Conservation (phyloP, 2,113 vertebrate genomes). For the Grammomys surdaster region DNA sequence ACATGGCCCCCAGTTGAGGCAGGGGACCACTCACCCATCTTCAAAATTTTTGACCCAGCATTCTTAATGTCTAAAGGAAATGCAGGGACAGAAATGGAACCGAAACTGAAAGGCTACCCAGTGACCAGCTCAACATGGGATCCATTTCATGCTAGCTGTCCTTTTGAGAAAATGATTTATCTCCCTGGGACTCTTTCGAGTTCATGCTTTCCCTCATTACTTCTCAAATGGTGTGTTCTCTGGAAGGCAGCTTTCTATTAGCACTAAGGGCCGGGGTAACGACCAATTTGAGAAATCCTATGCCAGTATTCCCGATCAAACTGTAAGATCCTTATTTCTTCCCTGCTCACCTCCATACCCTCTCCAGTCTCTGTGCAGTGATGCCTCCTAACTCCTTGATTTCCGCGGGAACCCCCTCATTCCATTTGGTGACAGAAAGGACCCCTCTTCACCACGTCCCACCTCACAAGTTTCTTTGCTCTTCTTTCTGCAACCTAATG, state of each 20-base stretch:
- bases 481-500: background rate
- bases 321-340: background rate
- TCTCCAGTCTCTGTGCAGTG: background rate
- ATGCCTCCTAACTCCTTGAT: background rate
- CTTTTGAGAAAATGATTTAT: background rate
- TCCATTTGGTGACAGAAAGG: background rate
- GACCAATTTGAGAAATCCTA: background rate
- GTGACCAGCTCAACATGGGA: too few relatives aligned
- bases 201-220: background rate
- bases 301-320: background rate
- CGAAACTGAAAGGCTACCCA: too few relatives aligned
- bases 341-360: background rate
- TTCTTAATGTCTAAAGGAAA: too few relatives aligned
- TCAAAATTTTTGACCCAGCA: too few relatives aligned
- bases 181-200: background rate
- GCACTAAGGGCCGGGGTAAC: background rate
- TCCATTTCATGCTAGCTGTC: background rate
- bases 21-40: too few relatives aligned
- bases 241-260: background rate
- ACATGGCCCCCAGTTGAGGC: too few relatives aligned
- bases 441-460: background rate
- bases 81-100: too few relatives aligned
- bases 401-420: background rate
- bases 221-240: background rate
- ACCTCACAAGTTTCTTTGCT: background rate